Percentiles rank a stretch among this genome's conserved stretches.
Evolutionary conservation across 2,797 vertebrate genomes (phyloP).

Genomic region (Mionectes olivaceus): DNA sequence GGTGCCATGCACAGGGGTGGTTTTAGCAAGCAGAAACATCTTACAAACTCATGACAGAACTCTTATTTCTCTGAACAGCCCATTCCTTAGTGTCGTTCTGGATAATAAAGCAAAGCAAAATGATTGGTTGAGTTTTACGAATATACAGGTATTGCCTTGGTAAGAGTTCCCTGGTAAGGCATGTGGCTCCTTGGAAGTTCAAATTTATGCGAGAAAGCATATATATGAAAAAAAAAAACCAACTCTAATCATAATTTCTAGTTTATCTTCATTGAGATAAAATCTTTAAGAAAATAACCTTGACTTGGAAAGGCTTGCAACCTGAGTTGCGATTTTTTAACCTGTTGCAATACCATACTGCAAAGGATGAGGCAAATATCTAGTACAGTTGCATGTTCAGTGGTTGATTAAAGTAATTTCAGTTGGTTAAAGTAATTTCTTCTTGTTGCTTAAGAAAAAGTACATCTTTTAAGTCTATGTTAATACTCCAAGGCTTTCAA

Average conservation of each 20-base stretch:
- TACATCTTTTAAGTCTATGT: background rate
- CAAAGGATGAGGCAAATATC: background rate
- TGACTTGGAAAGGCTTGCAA: background rate
- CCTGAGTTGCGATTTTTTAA: background rate
- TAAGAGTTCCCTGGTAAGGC: background rate
- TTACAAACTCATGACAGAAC: background rate
- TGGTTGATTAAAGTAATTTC: background rate
- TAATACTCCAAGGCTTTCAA: slow-evolving; percentile 9
- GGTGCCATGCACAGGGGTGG: rapidly evolving
- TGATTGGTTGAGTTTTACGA: background rate
- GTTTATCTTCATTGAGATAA: background rate
- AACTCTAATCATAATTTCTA: background rate
- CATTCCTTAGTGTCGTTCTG: background rate
- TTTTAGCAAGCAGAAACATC: background rate
- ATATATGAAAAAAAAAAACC: too few species aligned
- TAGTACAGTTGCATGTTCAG: background rate
- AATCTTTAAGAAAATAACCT: background rate
- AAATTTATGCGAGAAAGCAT: background rate
- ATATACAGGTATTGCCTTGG: background rate
- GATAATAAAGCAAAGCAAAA: background rate
- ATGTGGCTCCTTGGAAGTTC: background rate
- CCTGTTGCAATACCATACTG: background rate
- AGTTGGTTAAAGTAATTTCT: slow-evolving; percentile 4
- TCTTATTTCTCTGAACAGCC: background rate
- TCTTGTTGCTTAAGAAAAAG: background rate